These are phyloP conservation scores for Gryon sp. DNA, from an alignment of 1,140 invertebrate species.

Conservation along the genomic window DNA sequence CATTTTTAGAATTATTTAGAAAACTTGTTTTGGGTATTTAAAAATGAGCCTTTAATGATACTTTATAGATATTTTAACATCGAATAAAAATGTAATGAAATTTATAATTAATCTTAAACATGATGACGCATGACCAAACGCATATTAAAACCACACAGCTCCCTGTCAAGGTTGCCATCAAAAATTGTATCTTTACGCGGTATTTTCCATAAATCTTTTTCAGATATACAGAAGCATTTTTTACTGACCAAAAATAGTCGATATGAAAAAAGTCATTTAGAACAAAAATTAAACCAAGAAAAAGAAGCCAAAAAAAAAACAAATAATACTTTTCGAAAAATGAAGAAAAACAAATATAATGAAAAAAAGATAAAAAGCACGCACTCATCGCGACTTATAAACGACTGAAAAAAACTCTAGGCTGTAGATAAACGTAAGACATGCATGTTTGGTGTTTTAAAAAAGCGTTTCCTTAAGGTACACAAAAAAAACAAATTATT, in stretches of 20 bases:
- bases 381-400: constrained; percentile 74
- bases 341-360: constrained; percentile 16
- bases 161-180: constrained; percentile 40
- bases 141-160: constrained; percentile 7
- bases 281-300: constrained; percentile 4
- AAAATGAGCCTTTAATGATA: no score
- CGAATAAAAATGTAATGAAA: no score
- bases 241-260: constrained; percentile 28
- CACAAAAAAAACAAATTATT: constrained; percentile 69
- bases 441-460: constrained; percentile 79
- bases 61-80: no score
- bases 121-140: constrained; percentile 11
- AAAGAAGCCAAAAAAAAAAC: constrained; percentile 10
- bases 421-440: constrained; percentile 78
- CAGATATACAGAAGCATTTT: constrained; percentile 4
- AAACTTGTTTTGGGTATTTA: no score
- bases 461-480: constrained; percentile 75
- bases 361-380: constrained; percentile 62
- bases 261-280: constrained; percentile 12
- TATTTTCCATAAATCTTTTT: constrained; percentile 22
- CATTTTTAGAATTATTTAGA: no score
- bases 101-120: neutral
- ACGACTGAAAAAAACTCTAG: constrained; percentile 77
- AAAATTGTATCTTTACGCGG: constrained; percentile 33
- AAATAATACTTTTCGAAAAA: neutral